Evolutionary conservation across 2,888 invertebrate species (phyloP).

Genomic region (Hedychridium roseum): DNA sequence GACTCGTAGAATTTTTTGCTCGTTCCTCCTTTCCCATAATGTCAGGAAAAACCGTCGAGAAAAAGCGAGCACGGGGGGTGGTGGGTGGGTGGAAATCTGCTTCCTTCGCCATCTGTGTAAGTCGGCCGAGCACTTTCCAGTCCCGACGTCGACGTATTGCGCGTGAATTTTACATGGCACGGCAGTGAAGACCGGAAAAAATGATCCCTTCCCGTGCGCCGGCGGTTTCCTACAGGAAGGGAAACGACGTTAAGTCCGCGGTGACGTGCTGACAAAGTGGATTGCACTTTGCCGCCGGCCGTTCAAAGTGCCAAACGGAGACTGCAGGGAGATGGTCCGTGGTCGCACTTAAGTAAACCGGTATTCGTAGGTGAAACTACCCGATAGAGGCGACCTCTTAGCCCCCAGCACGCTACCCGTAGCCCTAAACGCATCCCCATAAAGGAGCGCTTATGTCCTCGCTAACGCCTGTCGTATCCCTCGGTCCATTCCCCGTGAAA

Average conservation of each 20-base stretch:
- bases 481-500: too few relatives aligned
- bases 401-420: conserved; percentile 9
- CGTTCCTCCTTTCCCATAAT: too few relatives aligned
- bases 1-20: too few relatives aligned
- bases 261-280: conserved; percentile 21
- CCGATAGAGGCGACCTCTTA: conserved; percentile 46
- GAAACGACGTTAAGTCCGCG: too few relatives aligned
- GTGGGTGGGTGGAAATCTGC: background rate
- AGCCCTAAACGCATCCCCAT: conserved; percentile 22
- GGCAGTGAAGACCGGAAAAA: too few relatives aligned
- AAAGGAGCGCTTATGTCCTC: too few relatives aligned
- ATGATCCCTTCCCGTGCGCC: too few relatives aligned
- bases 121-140: background rate
- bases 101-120: background rate
- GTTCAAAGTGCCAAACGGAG: conserved; percentile 39
- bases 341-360: conserved; percentile 40
- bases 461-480: too few relatives aligned
- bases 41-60: too few relatives aligned
- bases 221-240: too few relatives aligned
- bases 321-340: conserved; percentile 8
- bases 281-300: conserved; percentile 33
- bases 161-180: too few relatives aligned
- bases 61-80: background rate
- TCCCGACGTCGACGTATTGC: background rate
- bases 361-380: conserved; percentile 23